Evolutionary conservation across 2,113 vertebrate species (phyloP), one percentile per base, ranked within the genome.

Genomic region (Cynocephalus volans): DNA sequence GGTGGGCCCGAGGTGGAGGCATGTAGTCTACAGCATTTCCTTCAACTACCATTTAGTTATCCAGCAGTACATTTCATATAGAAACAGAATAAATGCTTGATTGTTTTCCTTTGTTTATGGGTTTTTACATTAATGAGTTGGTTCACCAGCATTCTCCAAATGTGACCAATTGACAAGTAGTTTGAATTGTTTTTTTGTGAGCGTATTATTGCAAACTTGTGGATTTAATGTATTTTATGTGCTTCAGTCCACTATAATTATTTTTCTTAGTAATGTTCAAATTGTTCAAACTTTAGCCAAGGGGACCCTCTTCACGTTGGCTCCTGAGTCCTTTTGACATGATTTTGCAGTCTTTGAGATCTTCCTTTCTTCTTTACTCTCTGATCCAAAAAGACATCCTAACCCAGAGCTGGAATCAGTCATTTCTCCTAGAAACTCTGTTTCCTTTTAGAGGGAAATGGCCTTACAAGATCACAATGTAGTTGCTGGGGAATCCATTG

Each of bases 351-450:
- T 56, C 60, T 82, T 79, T 82, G 4, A 28, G 23, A 19, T 60
- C 41, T 33, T 81, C n/a, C 19, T 92, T 88, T 92, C 64, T 76
- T 69, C 52, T 58, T 95, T 77, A 52, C 67, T 76, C 41, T 76
- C 90, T 86, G 48, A 56, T 87, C 36, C 7, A 11, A 69, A 91
- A 48, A 76, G 28, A 36, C 36, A 86, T 48, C 24, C 87, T 90
- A 28, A 36, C 67, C 64, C 75, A 87, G 54, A 70, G 69, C 72
- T 82, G 31, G 15, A 88, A 65, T 56, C 17, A 54, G 48, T 56
- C 52, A 65, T 64, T 76, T 90, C 88, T 93, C 62, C 60, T 91
- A 86, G 60, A n/a, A 82, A 58, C 58, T 28, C 24, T 77, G 52
- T 65, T 81, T 95, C 58, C 21, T 84, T 64, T 65, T 36, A 73